Conservation (phyloP, 2,113 vertebrate species). For the Muscicapa adusta region DNA sequence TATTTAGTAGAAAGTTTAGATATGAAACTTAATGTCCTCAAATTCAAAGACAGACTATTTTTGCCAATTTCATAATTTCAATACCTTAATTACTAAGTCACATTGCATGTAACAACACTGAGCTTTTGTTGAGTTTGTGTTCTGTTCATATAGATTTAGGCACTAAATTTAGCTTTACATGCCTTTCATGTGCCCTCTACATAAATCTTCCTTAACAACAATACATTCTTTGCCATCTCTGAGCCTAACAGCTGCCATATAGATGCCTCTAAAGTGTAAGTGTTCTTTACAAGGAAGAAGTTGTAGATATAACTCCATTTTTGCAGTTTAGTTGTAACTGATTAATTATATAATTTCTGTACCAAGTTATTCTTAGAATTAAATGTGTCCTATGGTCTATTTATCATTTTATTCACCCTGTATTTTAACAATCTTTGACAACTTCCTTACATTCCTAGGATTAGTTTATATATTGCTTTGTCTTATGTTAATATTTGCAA, state of each 20-base stretch:
- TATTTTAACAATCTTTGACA: constrained; percentile 30
- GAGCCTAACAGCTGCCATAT: background rate
- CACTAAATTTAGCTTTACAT: background rate
- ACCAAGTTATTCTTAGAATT: background rate
- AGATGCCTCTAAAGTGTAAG: background rate
- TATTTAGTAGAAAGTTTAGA: background rate
- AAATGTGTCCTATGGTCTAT: background rate
- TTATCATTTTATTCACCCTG: background rate
- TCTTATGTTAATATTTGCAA: constrained; percentile 56
- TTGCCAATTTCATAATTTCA: background rate
- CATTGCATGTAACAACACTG: accelerated
- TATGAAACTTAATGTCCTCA: background rate
- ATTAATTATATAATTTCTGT: background rate
- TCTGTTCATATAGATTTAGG: background rate
- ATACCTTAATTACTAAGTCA: background rate
- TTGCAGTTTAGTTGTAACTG: background rate
- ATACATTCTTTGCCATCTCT: background rate
- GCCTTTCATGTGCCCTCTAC: background rate
- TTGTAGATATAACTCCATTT: background rate
- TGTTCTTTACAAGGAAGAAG: background rate
- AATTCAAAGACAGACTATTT: background rate
- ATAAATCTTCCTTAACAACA: background rate
- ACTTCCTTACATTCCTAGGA: background rate
- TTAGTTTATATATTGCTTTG: constrained; percentile 40
- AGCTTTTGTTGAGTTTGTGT: background rate